These are phyloP conservation scores for Acrobasis consociella DNA, from an alignment of 2,888 invertebrate species.

Conservation along the genomic window DNA sequence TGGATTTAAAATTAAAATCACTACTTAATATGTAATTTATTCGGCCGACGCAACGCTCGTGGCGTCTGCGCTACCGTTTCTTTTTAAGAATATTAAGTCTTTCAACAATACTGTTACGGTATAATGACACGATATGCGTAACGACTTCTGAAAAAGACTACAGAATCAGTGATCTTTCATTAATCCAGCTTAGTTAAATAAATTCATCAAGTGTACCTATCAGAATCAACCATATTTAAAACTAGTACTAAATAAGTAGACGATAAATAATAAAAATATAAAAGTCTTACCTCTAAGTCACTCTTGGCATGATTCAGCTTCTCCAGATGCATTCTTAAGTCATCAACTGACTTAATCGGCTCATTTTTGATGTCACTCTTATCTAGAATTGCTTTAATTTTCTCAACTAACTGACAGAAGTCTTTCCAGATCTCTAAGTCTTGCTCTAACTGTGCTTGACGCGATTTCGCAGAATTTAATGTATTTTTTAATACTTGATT, in stretches of 20 bases:
- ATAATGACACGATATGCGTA: neutral
- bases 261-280: neutral
- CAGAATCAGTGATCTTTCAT: too few relatives aligned
- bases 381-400: conserved; percentile 88
- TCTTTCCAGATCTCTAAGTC: conserved; percentile 93
- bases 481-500: conserved; percentile 92
- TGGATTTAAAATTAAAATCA: conserved; percentile 32
- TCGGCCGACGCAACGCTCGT: conserved; percentile 29
- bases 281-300: conserved; percentile 86
- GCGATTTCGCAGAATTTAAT: conserved; percentile 91
- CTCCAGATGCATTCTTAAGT: conserved; percentile 91
- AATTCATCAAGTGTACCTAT: neutral
- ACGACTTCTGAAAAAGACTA: too few relatives aligned
- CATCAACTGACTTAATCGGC: conserved; percentile 89
- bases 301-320: conserved; percentile 90
- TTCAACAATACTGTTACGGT: neutral
- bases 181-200: neutral
- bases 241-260: neutral
- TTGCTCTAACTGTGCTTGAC: conserved; percentile 90
- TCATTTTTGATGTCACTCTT: conserved; percentile 91
- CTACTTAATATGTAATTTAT: conserved; percentile 35
- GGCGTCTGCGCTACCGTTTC: neutral
- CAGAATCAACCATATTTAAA: conserved; percentile 13
- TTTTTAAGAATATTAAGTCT: neutral
- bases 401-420: conserved; percentile 89